Evolutionary conservation across 2,888 invertebrate species (phyloP).

Genomic region (Ceratothoa steindachneri): DNA sequence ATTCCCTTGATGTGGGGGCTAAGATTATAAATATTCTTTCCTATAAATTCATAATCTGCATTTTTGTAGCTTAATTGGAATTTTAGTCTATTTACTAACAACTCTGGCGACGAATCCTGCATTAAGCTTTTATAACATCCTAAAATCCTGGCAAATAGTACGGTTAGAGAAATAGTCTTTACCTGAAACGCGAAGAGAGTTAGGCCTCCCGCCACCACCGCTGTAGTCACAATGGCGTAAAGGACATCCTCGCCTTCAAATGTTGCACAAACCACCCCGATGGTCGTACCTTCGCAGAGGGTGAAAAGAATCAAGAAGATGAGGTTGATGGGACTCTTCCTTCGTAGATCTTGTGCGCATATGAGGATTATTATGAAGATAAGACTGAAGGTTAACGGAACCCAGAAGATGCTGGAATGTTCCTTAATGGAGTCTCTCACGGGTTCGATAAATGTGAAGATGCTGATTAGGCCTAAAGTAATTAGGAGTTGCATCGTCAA

Average conservation of each 20-base stretch:
- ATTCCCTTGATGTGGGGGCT: no score
- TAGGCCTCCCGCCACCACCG: constrained; percentile 74
- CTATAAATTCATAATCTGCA: no score
- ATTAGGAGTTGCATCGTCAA: constrained; percentile 75
- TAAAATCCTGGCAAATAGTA: no score
- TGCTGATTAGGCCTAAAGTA: constrained; percentile 70
- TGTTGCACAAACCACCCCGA: constrained; percentile 67
- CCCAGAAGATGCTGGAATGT: constrained; percentile 27
- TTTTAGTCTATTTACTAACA: no score
- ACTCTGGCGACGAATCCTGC: no score
- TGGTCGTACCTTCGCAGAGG: constrained; percentile 71
- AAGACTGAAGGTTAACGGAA: constrained; percentile 30
- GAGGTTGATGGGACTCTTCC: constrained; percentile 80
- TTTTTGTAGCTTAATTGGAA: no score
- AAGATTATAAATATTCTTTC: no score
- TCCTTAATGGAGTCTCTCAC: constrained; percentile 18
- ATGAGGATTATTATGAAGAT: constrained; percentile 39
- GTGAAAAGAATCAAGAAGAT: constrained; percentile 83
- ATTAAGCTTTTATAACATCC: no score
- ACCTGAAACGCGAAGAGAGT: constrained; percentile 81
- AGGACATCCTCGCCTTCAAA: constrained; percentile 66
- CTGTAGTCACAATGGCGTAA: constrained; percentile 84
- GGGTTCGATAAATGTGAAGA: constrained; percentile 59
- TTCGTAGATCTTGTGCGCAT: constrained; percentile 56
- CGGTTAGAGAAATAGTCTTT: no score